phyloP scores from a whole-genome alignment of 2,888 invertebrate species.

The Lepidochrysops patricia region DNA sequence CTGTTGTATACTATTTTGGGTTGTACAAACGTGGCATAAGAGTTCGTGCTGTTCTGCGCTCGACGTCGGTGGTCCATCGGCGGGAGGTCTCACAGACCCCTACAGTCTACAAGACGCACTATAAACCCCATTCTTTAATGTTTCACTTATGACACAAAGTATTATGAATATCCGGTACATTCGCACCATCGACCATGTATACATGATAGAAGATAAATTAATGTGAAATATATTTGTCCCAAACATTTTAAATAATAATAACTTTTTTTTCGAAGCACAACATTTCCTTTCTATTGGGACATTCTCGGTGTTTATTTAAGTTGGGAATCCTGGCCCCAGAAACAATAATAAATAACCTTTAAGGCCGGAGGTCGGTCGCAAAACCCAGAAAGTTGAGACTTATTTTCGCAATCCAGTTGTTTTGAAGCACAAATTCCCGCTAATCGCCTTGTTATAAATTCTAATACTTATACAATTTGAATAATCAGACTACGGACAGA shows the following conservation, averaged over 20 bases:
- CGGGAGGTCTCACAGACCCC: conserved; percentile 21
- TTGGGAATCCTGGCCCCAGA: background rate
- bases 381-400: background rate
- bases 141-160: background rate
- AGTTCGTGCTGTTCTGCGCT: conserved; percentile 1
- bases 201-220: too few species aligned
- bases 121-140: conserved; percentile 14
- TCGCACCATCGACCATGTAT: too few species aligned
- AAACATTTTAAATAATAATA: too few species aligned
- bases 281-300: too few species aligned
- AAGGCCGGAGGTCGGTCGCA: background rate
- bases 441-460: background rate
- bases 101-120: conserved; percentile 11
- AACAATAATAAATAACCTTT: background rate
- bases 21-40: background rate
- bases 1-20: background rate
- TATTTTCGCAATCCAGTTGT: background rate
- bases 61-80: conserved; percentile 22
- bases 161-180: background rate
- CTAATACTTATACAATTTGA: background rate
- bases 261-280: too few species aligned
- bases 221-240: too few species aligned
- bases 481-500: background rate
- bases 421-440: background rate
- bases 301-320: too few species aligned